Base-by-base conservation (phyloP, 2,888 invertebrate species). In the Creontiades dilutus region DNA sequence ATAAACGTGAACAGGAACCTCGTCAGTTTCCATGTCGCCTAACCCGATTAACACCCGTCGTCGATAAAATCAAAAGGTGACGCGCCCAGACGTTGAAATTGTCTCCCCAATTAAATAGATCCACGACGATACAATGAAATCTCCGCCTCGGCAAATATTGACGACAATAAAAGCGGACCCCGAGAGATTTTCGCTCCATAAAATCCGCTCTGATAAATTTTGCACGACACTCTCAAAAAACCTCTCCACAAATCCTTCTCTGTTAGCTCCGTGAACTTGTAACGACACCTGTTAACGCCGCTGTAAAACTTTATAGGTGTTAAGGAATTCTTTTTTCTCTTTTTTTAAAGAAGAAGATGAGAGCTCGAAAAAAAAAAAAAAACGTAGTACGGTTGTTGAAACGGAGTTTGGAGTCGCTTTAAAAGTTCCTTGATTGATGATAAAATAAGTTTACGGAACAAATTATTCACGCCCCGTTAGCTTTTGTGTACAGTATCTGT, bases 251-350 rank as follows among this genome's bases (percentile, higher is more conserved):
- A 68, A 23, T 68, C 23, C 68, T 23, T 68, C 9, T 23, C 68
- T 23, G 68, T 68, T 68, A 68, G 68, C 68, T n/a, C 68, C 68
- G 23, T 68, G 68, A 68, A 68, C 68, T 23, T 68, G 23, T 68
- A 23, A 68, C 68, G 68, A 68, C 68, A 23, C n/a, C n/a, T 11
- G 68, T 68, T 68, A 68, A 68, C 68, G 68, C 68, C 5, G 68
- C 68, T 19, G 27, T 68, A 68, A 68, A 68, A 68, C 68, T 68
- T 68, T 68, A 68, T 13, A 13, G 68, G n/a, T 23, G 68, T 68
- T 68, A 23, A 19, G 23, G 27, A 68, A 57, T 57, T 57, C n/a
- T n/a, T n/a, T 57, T n/a, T 16, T n/a, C 0, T n/a, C 16, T 11
- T 13, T 52, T 52, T 52, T 5, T 52, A n/a, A 37, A 37, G 37